phyloP scores from a whole-genome alignment of 2,113 vertebrate species.

The Euleptes europaea region DNA sequence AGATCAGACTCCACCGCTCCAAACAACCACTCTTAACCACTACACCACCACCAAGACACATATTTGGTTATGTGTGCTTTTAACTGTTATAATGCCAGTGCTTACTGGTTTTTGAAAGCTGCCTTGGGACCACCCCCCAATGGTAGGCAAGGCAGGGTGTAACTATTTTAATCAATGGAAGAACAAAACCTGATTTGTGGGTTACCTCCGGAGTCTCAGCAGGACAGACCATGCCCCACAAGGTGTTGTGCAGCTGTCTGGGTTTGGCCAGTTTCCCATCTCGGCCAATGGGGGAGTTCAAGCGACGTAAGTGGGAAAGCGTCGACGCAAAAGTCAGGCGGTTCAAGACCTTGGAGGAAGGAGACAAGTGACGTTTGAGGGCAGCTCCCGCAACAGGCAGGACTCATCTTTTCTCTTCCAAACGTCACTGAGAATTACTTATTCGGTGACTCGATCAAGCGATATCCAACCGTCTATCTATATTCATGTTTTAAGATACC shows the following conservation, averaged over 20 bases:
- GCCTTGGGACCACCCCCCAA: too few relatives aligned
- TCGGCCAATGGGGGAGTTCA: conserved; percentile 96
- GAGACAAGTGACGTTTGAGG: conserved; percentile 8
- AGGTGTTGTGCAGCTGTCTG: conserved; percentile 94
- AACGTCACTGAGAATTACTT: background rate
- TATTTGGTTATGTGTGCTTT: too few relatives aligned
- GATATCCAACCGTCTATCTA: background rate
- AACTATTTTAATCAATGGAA: too few relatives aligned
- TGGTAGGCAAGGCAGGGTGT: too few relatives aligned
- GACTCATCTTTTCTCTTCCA: background rate
- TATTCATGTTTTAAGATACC: too few relatives aligned
- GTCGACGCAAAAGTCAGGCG: conserved; percentile 97
- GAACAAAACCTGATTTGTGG: background rate
- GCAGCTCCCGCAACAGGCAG: too few relatives aligned
- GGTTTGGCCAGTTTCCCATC: conserved; percentile 97
- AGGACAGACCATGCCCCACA: conserved; percentile 99
- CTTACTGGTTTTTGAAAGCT: too few relatives aligned
- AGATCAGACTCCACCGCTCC: too few relatives aligned
- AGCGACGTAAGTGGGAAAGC: conserved; percentile 90
- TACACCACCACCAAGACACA: too few relatives aligned
- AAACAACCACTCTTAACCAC: too few relatives aligned
- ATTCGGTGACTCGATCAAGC: background rate
- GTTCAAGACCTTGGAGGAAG: conserved; percentile 86
- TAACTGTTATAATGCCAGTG: too few relatives aligned
- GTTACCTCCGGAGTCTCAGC: conserved; percentile 97